phyloP scores from a whole-genome alignment of 1,140 invertebrate genomes.

The Chymomyza costata region DNA sequence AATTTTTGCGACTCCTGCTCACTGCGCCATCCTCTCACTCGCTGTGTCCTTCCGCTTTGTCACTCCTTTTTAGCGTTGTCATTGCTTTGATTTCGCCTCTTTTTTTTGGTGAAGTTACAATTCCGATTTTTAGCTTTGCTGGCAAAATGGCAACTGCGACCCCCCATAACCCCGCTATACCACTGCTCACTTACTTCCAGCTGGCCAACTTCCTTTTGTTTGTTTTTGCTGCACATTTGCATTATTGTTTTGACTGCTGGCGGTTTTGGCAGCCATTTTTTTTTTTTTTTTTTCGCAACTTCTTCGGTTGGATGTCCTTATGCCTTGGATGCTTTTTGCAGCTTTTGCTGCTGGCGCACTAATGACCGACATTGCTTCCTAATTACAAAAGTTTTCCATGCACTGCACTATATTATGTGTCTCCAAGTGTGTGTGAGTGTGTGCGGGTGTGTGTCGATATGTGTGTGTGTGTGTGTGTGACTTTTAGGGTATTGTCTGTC shows the following conservation, averaged over 20 bases:
- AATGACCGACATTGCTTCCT: constrained; percentile 71
- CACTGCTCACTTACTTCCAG: too few relatives aligned
- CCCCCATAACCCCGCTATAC: constrained; percentile 13
- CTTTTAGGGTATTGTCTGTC: neutral
- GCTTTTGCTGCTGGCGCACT: constrained; percentile 35
- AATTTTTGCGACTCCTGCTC: too few relatives aligned
- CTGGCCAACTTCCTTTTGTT: constrained; percentile 11
- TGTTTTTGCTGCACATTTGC: constrained; percentile 46
- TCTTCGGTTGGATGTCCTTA: constrained; percentile 2
- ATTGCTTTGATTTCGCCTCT: too few relatives aligned
- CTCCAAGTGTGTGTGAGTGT: too few relatives aligned
- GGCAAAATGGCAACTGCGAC: constrained; percentile 20
- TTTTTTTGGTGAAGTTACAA: constrained; percentile 22
- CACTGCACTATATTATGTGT: constrained; percentile 28
- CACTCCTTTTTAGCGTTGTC: neutral
- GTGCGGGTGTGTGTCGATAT: too few relatives aligned
- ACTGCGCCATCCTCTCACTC: constrained; percentile 17
- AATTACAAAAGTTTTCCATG: constrained; percentile 70
- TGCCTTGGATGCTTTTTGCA: too few relatives aligned
- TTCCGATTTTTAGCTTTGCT: constrained; percentile 25
- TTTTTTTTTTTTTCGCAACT: constrained; percentile 10
- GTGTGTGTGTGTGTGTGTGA: too few relatives aligned
- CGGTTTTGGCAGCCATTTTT: constrained; percentile 47
- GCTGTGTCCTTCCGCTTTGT: neutral
- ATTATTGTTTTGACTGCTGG: constrained; percentile 65